A percentile compares a stretch with the other conserved stretches of the same genome.
These are phyloP conservation scores for Myrmophylax atrothorax DNA, from an alignment of 2,113 vertebrate genomes.

Conservation along the genomic window DNA sequence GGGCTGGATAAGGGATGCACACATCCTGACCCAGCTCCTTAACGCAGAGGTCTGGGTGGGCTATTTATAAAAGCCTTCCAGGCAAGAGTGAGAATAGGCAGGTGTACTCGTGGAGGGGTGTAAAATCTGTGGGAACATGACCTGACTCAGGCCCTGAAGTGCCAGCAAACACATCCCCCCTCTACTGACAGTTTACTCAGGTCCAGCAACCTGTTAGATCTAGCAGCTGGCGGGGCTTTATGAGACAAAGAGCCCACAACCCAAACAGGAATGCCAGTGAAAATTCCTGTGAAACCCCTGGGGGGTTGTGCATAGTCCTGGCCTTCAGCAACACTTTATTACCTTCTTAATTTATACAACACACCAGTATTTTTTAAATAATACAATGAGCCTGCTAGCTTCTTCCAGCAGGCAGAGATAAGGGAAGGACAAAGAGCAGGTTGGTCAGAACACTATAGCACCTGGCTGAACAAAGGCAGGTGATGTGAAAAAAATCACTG, in stretches of 20 bases:
- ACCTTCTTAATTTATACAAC: constrained; percentile 9
- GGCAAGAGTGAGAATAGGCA: background rate
- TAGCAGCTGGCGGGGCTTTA: background rate
- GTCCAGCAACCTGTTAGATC: background rate
- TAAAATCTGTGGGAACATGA: background rate
- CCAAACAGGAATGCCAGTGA: background rate
- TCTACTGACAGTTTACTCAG: background rate
- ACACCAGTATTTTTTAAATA: background rate
- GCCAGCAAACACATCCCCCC: background rate
- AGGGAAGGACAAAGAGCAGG: constrained; percentile 15
- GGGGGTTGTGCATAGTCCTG: background rate
- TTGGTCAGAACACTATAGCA: background rate
- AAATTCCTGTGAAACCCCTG: background rate
- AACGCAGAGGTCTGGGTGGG: background rate
- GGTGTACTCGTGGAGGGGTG: background rate
- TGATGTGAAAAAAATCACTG: background rate
- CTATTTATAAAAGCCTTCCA: background rate
- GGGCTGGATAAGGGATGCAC: background rate
- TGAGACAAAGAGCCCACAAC: background rate
- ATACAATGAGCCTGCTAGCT: background rate
- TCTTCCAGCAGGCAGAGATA: constrained; percentile 1
- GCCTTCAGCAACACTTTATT: background rate
- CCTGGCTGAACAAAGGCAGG: constrained; percentile 9
- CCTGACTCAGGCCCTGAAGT: background rate
- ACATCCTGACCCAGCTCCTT: background rate